Evolutionary conservation across 1,140 invertebrate species (phyloP), one percentile per base, ranked within the genome.

Genomic region (Drosophila simulans): DNA sequence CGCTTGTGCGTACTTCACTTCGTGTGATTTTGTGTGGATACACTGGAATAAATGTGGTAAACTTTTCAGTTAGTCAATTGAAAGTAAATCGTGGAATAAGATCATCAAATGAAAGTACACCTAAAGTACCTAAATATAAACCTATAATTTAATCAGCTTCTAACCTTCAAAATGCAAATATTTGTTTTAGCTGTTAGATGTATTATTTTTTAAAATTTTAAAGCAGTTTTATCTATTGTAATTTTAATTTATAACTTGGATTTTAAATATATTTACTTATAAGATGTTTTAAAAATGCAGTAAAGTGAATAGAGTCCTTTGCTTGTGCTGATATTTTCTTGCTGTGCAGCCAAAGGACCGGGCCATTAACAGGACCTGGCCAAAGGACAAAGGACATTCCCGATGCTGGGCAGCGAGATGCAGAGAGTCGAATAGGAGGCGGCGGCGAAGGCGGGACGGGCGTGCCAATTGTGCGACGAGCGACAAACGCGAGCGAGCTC

Each of bases 381-480:
- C 25, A 15, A 12, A 13, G 49, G 49, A 77, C 72, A 84, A 84
- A 77, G 77, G 76, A 79, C 60, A 74, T 53, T 57, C 58, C 34
- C 58, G 54, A 52, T 46, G 70, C 72, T 66, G 75, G 60, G 54
- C 42, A 46, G 55, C 17, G 62, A 65, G 55, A 43, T 45, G 40
- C 60, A 59, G 60, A 10, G 25, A n/a, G 56, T 11, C 10, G n/a
- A 43, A 51, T 4, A 48, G 51, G n/a, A 86, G 83, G 83, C 78
- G 84, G 62, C 59, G 22, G 60, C 79, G 64, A 48, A 83, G 86
- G 86, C 88, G 75, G 76, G 60, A 46, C 70, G 15, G 56, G 77
- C 80, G 86, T 80, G 76, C 64, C 76, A 71, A 70, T 74, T 71
- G 63, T 70, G 54, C 57, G 58, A 72, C 69, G 81, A 81, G 75